Conservation (phyloP, 2,113 vertebrate species). For the Oostethus manadensis region DNA sequence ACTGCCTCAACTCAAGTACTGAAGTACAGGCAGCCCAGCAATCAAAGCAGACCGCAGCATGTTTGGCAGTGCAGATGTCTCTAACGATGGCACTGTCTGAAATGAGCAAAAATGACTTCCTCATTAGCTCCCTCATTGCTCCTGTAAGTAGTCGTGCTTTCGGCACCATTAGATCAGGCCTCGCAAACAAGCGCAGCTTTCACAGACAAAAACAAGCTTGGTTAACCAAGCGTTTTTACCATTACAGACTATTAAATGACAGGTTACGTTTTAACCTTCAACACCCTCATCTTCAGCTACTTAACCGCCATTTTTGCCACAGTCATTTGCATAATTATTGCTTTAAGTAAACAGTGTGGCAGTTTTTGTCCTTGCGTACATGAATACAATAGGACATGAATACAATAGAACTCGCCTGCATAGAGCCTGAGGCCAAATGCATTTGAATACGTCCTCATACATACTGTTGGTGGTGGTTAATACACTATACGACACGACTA, state of each 20-base stretch:
- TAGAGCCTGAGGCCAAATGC: slow-evolving; percentile 45
- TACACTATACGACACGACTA: neutral
- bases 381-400: slow-evolving; percentile 11
- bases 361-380: slow-evolving; percentile 49
- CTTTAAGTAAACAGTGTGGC: slow-evolving; percentile 45
- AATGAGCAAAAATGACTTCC: slow-evolving; percentile 80
- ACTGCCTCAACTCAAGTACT: no score
- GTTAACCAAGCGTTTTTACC: slow-evolving; percentile 22
- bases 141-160: slow-evolving; percentile 78
- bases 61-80: slow-evolving; percentile 69
- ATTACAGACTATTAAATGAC: slow-evolving; percentile 7
- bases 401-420: slow-evolving; percentile 39
- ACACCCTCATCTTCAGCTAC: slow-evolving; percentile 35
- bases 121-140: slow-evolving; percentile 81
- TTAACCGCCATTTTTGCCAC: slow-evolving; percentile 42
- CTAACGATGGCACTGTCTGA: slow-evolving; percentile 70
- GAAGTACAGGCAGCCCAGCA: no score
- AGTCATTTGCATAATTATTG: slow-evolving; percentile 61
- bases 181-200: slow-evolving; percentile 20
- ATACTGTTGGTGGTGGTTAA: slow-evolving; percentile 25
- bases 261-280: slow-evolving; percentile 1
- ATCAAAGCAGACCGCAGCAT: neutral
- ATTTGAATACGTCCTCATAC: slow-evolving; percentile 38
- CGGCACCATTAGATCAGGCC: slow-evolving; percentile 68
- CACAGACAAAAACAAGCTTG: slow-evolving; percentile 12